Conservation (phyloP, 2,888 invertebrate genomes). For the Microplitis manilae region DNA sequence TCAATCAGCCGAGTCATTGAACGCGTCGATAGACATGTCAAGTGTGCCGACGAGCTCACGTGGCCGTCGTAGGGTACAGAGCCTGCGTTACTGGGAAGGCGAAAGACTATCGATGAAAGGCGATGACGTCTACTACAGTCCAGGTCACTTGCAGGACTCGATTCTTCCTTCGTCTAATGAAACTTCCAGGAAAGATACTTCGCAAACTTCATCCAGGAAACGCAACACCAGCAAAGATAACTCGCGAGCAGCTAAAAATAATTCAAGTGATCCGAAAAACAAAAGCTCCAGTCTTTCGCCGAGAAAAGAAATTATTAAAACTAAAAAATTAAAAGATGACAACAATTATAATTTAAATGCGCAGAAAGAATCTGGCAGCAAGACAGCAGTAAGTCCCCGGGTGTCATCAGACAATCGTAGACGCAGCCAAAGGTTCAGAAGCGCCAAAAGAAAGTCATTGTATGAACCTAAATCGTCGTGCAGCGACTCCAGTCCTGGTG, state of each 20-base stretch:
- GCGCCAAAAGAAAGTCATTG: background rate
- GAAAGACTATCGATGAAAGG: constrained; percentile 58
- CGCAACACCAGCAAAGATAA: constrained; percentile 23
- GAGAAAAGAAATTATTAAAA: background rate
- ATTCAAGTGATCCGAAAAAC: background rate
- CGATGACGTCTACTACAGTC: constrained; percentile 53
- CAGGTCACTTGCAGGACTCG: constrained; percentile 51
- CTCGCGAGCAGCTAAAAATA: constrained; percentile 5
- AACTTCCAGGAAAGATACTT: constrained; percentile 10
- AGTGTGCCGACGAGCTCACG: constrained; percentile 56
- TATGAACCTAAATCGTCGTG: background rate
- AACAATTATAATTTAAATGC: background rate
- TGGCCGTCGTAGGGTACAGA: constrained; percentile 59
- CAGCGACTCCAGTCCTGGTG: background rate
- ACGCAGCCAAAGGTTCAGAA: background rate
- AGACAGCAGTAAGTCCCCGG: background rate
- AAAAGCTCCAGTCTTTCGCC: background rate
- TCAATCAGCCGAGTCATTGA: constrained; percentile 3
- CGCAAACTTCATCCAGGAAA: constrained; percentile 29
- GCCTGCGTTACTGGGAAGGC: constrained; percentile 61
- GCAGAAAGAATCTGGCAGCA: background rate
- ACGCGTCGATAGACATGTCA: constrained; percentile 44
- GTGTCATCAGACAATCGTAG: background rate
- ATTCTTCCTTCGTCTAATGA: constrained; percentile 42
- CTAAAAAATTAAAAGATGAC: constrained; percentile 3